Conservation (phyloP, 2,113 vertebrate genomes). For the Calidris pugnax region DNA sequence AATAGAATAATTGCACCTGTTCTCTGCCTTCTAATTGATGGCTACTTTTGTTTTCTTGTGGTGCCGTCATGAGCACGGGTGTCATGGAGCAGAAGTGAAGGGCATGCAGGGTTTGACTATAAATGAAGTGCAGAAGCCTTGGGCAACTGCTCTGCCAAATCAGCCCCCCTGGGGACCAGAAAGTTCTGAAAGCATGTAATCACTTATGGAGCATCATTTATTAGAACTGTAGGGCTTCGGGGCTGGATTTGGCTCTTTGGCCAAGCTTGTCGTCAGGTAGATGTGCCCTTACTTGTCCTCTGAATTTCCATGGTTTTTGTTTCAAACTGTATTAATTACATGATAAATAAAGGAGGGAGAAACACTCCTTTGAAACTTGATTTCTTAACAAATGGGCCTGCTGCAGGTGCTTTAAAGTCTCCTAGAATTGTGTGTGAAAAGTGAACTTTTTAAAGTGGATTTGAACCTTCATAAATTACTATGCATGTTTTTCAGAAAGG, state of each 20-base stretch:
- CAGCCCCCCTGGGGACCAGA: fast-evolving
- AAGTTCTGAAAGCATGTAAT: background rate
- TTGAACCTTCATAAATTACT: background rate
- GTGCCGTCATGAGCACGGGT: background rate
- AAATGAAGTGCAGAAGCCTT: background rate
- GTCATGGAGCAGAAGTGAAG: background rate
- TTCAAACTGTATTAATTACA: background rate
- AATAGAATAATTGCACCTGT: background rate
- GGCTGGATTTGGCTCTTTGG: background rate
- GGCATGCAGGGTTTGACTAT: fast-evolving
- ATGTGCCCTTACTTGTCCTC: background rate
- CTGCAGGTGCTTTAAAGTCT: background rate
- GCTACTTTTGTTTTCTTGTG: background rate
- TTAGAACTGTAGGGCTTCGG: background rate
- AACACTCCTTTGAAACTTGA: background rate
- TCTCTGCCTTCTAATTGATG: background rate
- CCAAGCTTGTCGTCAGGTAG: background rate
- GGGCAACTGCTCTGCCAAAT: background rate
- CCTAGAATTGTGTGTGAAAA: background rate
- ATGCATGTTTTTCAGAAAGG: background rate
- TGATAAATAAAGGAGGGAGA: background rate
- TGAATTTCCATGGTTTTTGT: background rate
- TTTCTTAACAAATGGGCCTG: background rate
- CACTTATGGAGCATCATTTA: fast-evolving
- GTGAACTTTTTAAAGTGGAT: background rate